Evolutionary conservation across 2,888 invertebrate genomes (phyloP).

Genomic region (Choreutis nemorana): DNA sequence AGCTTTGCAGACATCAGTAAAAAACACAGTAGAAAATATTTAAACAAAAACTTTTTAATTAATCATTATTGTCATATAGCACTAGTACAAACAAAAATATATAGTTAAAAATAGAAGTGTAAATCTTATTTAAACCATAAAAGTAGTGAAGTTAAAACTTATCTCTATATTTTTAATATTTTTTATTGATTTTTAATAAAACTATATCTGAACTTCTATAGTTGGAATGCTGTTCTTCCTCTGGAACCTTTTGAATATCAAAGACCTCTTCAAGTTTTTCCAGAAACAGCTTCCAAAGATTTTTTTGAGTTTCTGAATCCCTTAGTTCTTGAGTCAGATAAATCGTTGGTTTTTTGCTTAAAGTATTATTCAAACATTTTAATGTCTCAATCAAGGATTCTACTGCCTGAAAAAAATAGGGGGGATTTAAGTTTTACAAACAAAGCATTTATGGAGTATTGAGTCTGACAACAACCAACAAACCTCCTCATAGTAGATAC

Average conservation of each 20-base stretch:
- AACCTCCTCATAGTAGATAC: slow-evolving; percentile 70
- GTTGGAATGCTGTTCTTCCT: slow-evolving; percentile 66
- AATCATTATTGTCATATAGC: no score
- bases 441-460: no score
- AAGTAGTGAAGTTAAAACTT: slow-evolving; percentile 8
- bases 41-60: no score
- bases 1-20: no score
- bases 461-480: not conserved
- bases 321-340: slow-evolving; percentile 75
- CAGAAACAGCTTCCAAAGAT: slow-evolving; percentile 42
- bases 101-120: slow-evolving; percentile 1
- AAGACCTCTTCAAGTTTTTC: slow-evolving; percentile 34
- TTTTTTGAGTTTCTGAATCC: slow-evolving; percentile 63
- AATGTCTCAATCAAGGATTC: slow-evolving; percentile 69
- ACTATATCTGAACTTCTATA: slow-evolving; percentile 71
- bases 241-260: slow-evolving; percentile 56
- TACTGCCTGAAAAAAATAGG: slow-evolving; percentile 62
- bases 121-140: not conserved
- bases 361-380: slow-evolving; percentile 37
- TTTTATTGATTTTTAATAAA: slow-evolving; percentile 52
- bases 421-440: no score
- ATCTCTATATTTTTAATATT: slow-evolving; percentile 24
- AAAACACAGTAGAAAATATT: no score
- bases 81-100: no score
- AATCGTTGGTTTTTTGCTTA: slow-evolving; percentile 57